Conservation (phyloP, 2,888 invertebrate species). For the Coleophora flavipennella region DNA sequence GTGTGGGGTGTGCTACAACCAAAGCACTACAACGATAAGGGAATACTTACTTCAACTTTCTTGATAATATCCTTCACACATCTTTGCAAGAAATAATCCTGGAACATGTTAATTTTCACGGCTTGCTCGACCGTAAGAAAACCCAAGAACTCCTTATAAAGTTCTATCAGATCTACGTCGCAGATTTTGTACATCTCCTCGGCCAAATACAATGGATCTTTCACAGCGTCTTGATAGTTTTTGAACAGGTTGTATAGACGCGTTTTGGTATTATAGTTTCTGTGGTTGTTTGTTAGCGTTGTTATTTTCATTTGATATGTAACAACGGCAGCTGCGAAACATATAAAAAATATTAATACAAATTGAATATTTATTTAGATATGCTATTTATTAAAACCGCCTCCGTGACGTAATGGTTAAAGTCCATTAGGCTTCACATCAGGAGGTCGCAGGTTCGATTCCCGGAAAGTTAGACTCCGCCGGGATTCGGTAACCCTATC, state of each 20-base stretch:
- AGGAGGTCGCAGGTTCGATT: no score
- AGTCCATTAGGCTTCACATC: no score
- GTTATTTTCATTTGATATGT: conserved; percentile 39
- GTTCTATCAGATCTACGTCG: conserved; percentile 30
- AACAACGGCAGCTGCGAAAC: conserved; percentile 32
- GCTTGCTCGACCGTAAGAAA: conserved; percentile 54
- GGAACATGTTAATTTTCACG: conserved; percentile 33
- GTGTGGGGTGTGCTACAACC: no score
- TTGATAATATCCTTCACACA: conserved; percentile 33
- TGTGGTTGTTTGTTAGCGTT: conserved; percentile 17
- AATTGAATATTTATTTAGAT: no score
- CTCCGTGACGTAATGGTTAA: no score
- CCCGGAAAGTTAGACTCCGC: no score
- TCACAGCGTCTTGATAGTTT: conserved; percentile 26
- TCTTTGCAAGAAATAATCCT: conserved; percentile 43
- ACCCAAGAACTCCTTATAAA: conserved; percentile 46
- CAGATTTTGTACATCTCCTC: conserved; percentile 23
- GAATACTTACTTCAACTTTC: conserved; percentile 37
- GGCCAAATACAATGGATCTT: conserved; percentile 28
- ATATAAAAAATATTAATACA: no score
- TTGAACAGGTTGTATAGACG: conserved; percentile 24
- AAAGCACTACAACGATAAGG: not conserved
- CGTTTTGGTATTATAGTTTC: conserved; percentile 24
- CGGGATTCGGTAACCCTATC: no score
- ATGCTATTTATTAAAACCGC: no score